Base-by-base conservation (phyloP, 1,140 invertebrate species). In the Andricus grossulariae region DNA sequence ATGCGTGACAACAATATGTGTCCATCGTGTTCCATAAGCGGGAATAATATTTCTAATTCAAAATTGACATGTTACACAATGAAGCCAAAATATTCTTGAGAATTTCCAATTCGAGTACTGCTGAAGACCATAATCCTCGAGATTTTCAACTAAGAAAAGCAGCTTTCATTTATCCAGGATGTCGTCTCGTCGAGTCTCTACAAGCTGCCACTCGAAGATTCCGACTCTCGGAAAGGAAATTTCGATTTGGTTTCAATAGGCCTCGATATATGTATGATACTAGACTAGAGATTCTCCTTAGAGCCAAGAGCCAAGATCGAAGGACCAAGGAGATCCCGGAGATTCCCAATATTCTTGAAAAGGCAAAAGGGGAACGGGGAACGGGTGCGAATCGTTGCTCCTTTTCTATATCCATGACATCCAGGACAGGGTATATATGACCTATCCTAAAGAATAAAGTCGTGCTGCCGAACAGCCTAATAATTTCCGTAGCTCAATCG, bases 161-260 rank as follows among this genome's bases (percentile, higher is more conserved):
- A 66, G n/a, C 15, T 16, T 66, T 39, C 32, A 66, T 39, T 39
- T 45, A 66, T 39, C 60, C 15, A 66, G 25, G 1, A 66, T 16
- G 60, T 66, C 60, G 32, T 39, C 25, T 15, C 13, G 39, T 32
- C 25, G 21, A 25, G 13, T 39, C 13, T 21, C 60, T 66, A n/a
- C n/a, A 66, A 66, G 60, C 60, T 66, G 60, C 16, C 60, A 66
- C 60, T 66, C 60, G 60, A 66, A 66, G 25, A 66, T n/a, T 16
- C 16, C 32, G 60, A 66, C 21, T 32, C 60, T 66, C 5, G 32
- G 39, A 66, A 66, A 66, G 15, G 60, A 66, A 45, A 39, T 66
- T 39, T 66, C 60, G 60, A 66, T 39, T 5, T 39, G 60, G 15
- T 10, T 66, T 66, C 25, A 66, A 66, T 66, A 39, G 60, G 60